These are phyloP conservation scores for Lithophane socia DNA, from an alignment of 2,888 invertebrate species.

Conservation along the genomic window DNA sequence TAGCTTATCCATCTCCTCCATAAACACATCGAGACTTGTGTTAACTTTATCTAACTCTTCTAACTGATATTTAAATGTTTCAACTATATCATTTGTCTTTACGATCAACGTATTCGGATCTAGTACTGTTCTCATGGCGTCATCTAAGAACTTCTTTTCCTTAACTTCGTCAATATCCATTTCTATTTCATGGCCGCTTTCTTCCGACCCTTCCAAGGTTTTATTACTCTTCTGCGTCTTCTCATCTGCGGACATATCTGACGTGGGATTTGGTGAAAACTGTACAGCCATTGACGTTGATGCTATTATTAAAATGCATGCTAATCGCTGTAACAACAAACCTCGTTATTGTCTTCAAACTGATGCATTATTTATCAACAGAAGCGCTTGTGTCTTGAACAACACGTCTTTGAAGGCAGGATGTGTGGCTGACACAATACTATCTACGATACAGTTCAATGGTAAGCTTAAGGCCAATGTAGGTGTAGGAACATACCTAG, in stretches of 20 bases:
- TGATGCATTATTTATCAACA: slow-evolving; percentile 54
- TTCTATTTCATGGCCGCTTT: slow-evolving; percentile 85
- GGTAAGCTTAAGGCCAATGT: slow-evolving; percentile 29
- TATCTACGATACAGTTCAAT: slow-evolving; percentile 23
- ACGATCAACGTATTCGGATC: slow-evolving; percentile 79
- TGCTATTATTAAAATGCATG: slow-evolving; percentile 71
- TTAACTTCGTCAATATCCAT: slow-evolving; percentile 81
- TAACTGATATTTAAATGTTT: slow-evolving; percentile 79
- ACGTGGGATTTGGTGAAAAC: slow-evolving; percentile 80
- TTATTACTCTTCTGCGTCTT: slow-evolving; percentile 77
- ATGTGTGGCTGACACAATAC: slow-evolving; percentile 34
- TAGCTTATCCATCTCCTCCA: slow-evolving; percentile 86
- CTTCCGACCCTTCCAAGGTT: slow-evolving; percentile 82
- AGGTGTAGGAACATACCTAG: slow-evolving; percentile 14
- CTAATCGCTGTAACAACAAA: slow-evolving; percentile 75
- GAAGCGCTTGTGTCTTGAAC: slow-evolving; percentile 39
- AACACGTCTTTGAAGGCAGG: slow-evolving; percentile 49
- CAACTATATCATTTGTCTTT: slow-evolving; percentile 76
- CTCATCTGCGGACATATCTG: slow-evolving; percentile 86
- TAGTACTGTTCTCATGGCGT: slow-evolving; percentile 84
- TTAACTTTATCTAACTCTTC: slow-evolving; percentile 80
- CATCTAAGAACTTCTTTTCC: slow-evolving; percentile 84
- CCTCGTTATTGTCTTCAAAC: slow-evolving; percentile 32
- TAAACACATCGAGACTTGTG: slow-evolving; percentile 80
- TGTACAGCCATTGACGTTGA: slow-evolving; percentile 76